These are phyloP conservation scores for Drosophila incognita DNA, from an alignment of 2,888 invertebrate genomes.

Conservation along the genomic window DNA sequence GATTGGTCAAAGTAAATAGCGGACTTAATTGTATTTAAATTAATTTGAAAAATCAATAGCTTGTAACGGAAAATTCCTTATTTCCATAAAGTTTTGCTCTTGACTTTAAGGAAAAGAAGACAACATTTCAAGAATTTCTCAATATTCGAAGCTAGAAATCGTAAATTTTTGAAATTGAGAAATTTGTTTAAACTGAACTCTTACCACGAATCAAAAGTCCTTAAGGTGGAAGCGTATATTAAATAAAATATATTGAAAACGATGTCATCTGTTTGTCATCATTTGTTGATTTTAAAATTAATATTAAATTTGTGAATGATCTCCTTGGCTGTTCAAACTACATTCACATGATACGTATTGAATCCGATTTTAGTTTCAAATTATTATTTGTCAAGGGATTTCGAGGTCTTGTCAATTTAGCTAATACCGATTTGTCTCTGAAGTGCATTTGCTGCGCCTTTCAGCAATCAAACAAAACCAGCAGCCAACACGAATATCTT, in stretches of 20 bases:
- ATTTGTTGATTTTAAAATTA: not conserved
- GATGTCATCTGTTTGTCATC: not conserved
- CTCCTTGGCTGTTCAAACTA: not conserved
- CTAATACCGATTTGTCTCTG: not conserved
- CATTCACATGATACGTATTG: not conserved
- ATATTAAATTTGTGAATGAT: not conserved
- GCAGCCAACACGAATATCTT: constrained; percentile 57
- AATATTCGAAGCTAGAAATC: not conserved
- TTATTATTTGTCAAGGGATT: constrained; percentile 20
- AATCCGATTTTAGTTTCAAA: not conserved
- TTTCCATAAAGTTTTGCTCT: not conserved
- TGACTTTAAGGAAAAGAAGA: not conserved
- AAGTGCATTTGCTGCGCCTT: constrained; percentile 61
- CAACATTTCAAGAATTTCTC: not conserved
- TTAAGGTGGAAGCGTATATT: not conserved
- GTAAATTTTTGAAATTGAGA: not conserved
- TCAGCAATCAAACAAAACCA: constrained; percentile 54
- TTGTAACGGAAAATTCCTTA: not conserved
- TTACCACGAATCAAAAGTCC: not conserved
- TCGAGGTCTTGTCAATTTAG: not conserved
- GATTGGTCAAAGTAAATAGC: not conserved
- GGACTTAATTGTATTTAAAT: not conserved
- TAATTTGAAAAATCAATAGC: not conserved
- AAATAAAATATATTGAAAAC: not conserved
- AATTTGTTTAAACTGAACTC: not conserved